Base-by-base conservation (phyloP, 2,888 invertebrate genomes). In the Pomacea canaliculata region DNA sequence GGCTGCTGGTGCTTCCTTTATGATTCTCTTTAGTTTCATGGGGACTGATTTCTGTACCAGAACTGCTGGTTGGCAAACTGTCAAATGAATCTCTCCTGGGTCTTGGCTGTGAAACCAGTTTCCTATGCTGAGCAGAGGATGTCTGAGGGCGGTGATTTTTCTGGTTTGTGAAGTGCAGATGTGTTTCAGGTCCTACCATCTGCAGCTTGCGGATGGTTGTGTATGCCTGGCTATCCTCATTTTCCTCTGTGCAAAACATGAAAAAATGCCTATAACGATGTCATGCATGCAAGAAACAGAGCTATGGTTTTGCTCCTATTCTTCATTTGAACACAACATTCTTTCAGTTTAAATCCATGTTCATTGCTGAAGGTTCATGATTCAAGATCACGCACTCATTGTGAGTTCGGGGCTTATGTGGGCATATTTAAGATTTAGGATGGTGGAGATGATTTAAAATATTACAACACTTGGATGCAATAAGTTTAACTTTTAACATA, bases 141-240 rank as follows among this genome's bases (percentile, higher is more conserved):
- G 37, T 13, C 48, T 12, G 13, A 68, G 68, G 68, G 23, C 48
- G 67, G 10, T 67, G 66, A 46, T 51, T 67, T 18, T 37, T 16
- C 18, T 48, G 56, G 48, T 27, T 37, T 37, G 37, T 48, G 49
- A 37, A 46, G 18, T 59, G 68, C 23, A 67, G 48, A n/a, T 65
- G 73, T 8, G n/a, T 7, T 10, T 37, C 37, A 16, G 49, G 48
- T 23, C 60, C 62, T 18, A 60, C 23, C 18, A 62, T 69, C 37
- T 74, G 74, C 74, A 74, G 69, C 10, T 59, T 49, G 23, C 63
- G 74, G n/a, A 74, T 62, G 37, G 74, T 69, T 48, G 74, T 60
- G 62, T 74, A 74, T 19, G 74, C 74, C 68, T 69, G 60, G 23
- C 49, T 59, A 60, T 74, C 74, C 7, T 68, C 48, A 18, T 18